Conservation (phyloP, 2,888 invertebrate genomes). For the Leucophenga montana region DNA sequence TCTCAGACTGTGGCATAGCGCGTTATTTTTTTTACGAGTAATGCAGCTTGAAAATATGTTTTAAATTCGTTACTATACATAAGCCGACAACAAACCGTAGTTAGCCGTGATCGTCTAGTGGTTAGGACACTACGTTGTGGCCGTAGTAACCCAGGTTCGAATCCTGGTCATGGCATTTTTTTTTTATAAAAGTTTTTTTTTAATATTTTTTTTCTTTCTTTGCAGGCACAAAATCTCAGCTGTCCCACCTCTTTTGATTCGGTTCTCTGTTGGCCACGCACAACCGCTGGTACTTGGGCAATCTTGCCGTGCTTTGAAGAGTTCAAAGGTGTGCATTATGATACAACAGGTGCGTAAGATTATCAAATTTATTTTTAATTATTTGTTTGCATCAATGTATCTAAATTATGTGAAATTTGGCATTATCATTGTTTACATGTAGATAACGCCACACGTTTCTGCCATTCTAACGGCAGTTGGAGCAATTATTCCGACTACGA, state of each 20-base stretch:
- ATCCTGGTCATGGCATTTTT: conserved; percentile 56
- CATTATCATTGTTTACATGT: background rate
- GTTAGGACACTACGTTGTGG: conserved; percentile 69
- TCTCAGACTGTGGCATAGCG: too few species aligned
- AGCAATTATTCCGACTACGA: conserved; percentile 84
- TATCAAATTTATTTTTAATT: conserved; percentile 22
- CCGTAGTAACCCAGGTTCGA: conserved; percentile 69
- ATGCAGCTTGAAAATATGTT: conserved; percentile 51
- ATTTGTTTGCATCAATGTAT: background rate
- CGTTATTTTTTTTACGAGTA: conserved; percentile 35
- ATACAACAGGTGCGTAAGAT: conserved; percentile 83
- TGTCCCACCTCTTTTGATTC: conserved; percentile 84
- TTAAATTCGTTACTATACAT: background rate
- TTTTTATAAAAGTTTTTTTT: conserved; percentile 33
- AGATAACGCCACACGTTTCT: conserved; percentile 77
- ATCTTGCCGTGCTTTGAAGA: conserved; percentile 85
- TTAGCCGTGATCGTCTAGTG: conserved; percentile 68
- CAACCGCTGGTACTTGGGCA: conserved; percentile 80
- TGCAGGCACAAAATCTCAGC: conserved; percentile 7
- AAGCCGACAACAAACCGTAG: background rate
- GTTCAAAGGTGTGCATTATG: conserved; percentile 84
- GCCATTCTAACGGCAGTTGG: conserved; percentile 86
- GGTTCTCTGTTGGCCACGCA: conserved; percentile 88
- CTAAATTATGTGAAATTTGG: too few species aligned
- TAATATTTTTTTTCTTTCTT: conserved; percentile 21